Base-by-base conservation (phyloP, 2,113 vertebrate genomes). In the Microcebus griseorufus region DNA sequence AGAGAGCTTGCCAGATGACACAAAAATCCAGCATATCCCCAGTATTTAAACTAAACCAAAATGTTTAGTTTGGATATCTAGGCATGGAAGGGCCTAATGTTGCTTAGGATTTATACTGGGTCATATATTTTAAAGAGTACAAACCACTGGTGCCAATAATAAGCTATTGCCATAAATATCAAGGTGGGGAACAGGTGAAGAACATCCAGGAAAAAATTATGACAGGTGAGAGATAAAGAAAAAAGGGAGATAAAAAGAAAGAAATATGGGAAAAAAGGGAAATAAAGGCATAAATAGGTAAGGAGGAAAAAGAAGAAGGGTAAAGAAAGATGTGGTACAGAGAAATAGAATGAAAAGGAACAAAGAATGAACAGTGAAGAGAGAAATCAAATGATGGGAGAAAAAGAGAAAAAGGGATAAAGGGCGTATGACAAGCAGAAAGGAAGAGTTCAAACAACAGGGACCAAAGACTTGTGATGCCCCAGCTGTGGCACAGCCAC, bases 1-100 rank as follows among this genome's bases (percentile, higher is more conserved):
- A 97, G 89, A 97, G 89, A 91, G 67, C 22, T 55, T 94, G 58
- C 62, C 37, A 93, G 53, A 48, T 70, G 87, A 95, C 60, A 92
- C 14, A 75, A 79, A 96, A 70, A 79, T 58, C 64, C 72, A 78
- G 76, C 34, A 17, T 37, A 79, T 34, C 64, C 25, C 27, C 8
- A 7, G 34, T 92, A 69, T 79, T 96, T 67, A 81, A 75, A 91
- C 65, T 13, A 69, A 51, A 58, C 29, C 2, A 42, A 48, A 93
- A 83, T 78, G 39, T 73, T 95, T 58, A 42, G 25, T 83, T 92
- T 93, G 45, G 82, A 58, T 86, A 86, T 65, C 17, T 17, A 86
- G 20, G 55, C 10, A 53, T 42, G 6, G 37, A 92, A 87, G 14
- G 8, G 32, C 32, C 27, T 75, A 82, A 18, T 76, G 27, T 48